Percentiles rank a stretch among this genome's conserved stretches.
Conservation (phyloP, 2,888 invertebrate species). For the Zygogramma bicolorata region DNA sequence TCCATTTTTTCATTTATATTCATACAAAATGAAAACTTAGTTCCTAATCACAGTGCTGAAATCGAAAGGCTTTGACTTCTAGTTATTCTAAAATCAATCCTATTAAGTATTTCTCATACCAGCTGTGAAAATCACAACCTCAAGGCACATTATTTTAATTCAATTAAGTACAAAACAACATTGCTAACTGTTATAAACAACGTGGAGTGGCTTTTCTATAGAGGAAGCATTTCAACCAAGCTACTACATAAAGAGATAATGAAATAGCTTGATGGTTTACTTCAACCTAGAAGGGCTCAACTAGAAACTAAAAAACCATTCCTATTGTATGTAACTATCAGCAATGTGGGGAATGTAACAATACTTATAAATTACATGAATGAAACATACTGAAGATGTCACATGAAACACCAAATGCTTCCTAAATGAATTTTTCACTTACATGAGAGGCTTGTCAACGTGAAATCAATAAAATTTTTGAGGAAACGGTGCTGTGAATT, state of each 20-base stretch:
- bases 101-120: no score
- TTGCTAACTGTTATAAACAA: constrained; percentile 1
- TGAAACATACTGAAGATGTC: neutral
- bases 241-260: neutral
- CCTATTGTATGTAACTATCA: constrained; percentile 19
- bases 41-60: neutral
- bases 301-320: neutral
- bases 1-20: no score
- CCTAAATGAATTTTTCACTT: no score
- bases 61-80: no score
- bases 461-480: no score
- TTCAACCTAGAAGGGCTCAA: neutral
- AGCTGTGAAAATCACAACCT: constrained; percentile 48
- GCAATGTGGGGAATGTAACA: constrained; percentile 39
- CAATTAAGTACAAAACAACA: constrained; percentile 45
- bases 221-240: neutral
- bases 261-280: neutral
- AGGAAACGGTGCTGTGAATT: no score
- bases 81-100: no score
- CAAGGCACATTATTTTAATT: constrained; percentile 50
- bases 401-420: neutral
- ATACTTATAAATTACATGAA: neutral
- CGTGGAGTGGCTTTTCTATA: neutral
- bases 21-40: neutral
- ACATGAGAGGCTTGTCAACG: no score